Percentiles rank a stretch among this genome's conserved stretches.
phyloP scores from a whole-genome alignment of 2,797 vertebrate genomes.

The Bryconaethiops microstoma region DNA sequence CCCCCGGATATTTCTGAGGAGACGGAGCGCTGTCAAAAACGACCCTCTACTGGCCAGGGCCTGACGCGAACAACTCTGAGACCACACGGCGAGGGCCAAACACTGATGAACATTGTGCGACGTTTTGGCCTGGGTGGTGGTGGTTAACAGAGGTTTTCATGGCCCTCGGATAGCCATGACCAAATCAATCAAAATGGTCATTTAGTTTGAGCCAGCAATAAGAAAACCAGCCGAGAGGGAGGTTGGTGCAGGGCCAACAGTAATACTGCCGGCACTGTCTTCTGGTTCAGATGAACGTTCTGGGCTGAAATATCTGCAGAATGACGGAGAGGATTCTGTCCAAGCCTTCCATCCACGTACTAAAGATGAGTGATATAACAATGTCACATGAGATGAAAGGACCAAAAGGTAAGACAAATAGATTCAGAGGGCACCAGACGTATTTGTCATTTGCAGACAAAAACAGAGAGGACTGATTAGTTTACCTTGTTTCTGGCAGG shows the following conservation, averaged over 20 bases:
- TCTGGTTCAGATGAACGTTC: conserved; percentile 72
- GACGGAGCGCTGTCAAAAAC: conserved; percentile 47
- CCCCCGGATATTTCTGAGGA: conserved; percentile 65
- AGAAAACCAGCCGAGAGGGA: conserved; percentile 72
- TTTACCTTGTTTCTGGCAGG: conserved; percentile 18
- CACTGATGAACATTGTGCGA: conserved; percentile 36
- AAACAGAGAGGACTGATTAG: conserved; percentile 22
- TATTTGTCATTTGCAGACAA: conserved; percentile 34
- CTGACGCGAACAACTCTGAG: conserved; percentile 58
- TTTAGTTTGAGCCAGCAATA: conserved; percentile 76
- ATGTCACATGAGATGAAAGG: conserved; percentile 24
- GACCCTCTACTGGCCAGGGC: conserved; percentile 60
- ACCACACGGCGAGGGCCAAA: conserved; percentile 39
- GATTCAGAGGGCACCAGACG: conserved; percentile 25
- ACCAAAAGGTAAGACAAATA: not conserved
- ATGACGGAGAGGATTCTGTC: conserved; percentile 60
- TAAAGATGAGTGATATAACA: conserved; percentile 23
- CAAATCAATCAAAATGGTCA: conserved; percentile 74
- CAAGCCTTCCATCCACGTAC: not conserved
- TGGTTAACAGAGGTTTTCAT: conserved; percentile 65
- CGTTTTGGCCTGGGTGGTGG: conserved; percentile 68
- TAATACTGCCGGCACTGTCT: conserved; percentile 69
- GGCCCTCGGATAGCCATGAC: conserved; percentile 61
- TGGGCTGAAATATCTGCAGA: conserved; percentile 70
- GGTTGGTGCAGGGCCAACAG: conserved; percentile 69